Evolutionary conservation across 2,113 vertebrate species (phyloP).

Genomic region (Deroptyus accipitrinus): DNA sequence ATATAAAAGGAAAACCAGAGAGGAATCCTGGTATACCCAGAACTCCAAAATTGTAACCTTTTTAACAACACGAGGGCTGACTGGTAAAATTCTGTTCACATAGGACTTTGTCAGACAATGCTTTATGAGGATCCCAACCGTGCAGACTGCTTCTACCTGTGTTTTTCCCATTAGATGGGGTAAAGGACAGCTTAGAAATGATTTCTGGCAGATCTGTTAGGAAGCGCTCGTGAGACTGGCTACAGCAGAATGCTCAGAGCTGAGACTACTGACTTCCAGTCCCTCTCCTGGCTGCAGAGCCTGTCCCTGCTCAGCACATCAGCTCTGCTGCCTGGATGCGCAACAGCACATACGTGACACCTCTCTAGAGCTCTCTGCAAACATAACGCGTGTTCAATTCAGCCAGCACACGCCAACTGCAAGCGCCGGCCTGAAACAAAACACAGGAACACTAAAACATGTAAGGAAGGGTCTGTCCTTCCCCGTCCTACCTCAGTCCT

Average conservation of each 20-base stretch:
- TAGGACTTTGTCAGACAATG: not conserved
- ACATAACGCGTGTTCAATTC: not conserved
- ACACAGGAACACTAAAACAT: not conserved
- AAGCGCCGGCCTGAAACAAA: not conserved
- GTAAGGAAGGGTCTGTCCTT: not conserved
- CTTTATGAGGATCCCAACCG: not conserved
- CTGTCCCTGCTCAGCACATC: not conserved
- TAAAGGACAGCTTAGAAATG: not conserved
- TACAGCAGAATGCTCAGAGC: not conserved
- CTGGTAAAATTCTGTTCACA: not conserved
- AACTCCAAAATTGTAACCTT: not conserved
- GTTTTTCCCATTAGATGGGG: not conserved
- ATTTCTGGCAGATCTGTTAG: not conserved
- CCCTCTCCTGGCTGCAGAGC: not conserved
- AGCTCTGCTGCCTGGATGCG: not conserved
- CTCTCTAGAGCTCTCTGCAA: not conserved
- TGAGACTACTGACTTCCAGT: not conserved
- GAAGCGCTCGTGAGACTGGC: not conserved
- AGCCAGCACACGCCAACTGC: not conserved
- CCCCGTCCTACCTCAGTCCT: too few species aligned
- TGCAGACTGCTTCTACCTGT: not conserved
- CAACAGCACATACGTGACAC: not conserved
- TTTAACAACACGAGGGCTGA: not conserved
- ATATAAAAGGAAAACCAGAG: not conserved
- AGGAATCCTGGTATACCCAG: not conserved